A percentile compares a stretch with the other conserved stretches of the same genome.
Evolutionary conservation across 2,888 invertebrate genomes (phyloP).

Genomic region (Drosophila fungiperda): DNA sequence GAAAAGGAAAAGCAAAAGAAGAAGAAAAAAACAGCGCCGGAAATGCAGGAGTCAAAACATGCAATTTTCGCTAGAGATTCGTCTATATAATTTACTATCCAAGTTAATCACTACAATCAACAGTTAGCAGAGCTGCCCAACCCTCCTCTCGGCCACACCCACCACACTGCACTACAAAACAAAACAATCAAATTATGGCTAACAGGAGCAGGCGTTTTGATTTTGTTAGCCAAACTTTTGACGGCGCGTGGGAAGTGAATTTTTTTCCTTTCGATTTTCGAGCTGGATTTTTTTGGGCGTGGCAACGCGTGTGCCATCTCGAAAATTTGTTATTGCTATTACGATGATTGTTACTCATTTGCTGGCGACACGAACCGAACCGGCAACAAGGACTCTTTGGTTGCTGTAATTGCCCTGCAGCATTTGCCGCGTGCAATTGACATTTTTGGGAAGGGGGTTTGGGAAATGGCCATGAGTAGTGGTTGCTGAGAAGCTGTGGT

Average conservation of each 20-base stretch:
- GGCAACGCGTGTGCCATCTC: conserved; percentile 54
- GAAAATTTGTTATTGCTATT: conserved; percentile 31
- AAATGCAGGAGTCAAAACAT: conserved; percentile 66
- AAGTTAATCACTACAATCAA: conserved; percentile 82
- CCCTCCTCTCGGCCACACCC: neutral
- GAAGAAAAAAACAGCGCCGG: neutral
- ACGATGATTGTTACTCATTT: conserved; percentile 44
- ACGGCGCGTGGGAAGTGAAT: conserved; percentile 30
- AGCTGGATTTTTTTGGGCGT: conserved; percentile 45
- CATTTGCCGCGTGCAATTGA: conserved; percentile 66
- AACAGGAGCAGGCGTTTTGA: conserved; percentile 37
- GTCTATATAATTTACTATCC: conserved; percentile 47
- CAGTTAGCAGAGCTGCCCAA: conserved; percentile 57
- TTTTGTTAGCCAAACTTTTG: conserved; percentile 26
- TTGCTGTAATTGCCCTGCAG: conserved; percentile 62
- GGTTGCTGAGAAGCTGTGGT: conserved; percentile 8
- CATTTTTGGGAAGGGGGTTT: conserved; percentile 28
- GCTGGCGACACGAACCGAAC: conserved; percentile 24
- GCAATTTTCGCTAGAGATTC: conserved; percentile 68
- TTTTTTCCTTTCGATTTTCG: conserved; percentile 7
- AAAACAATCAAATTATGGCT: conserved; percentile 78
- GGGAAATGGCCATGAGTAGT: conserved; percentile 19
- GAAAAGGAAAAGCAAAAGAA: conserved; percentile 6
- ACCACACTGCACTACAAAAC: conserved; percentile 19
- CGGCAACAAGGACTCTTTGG: neutral